phyloP scores from a whole-genome alignment of 2,797 vertebrate genomes.

The Ateles fusciceps region DNA sequence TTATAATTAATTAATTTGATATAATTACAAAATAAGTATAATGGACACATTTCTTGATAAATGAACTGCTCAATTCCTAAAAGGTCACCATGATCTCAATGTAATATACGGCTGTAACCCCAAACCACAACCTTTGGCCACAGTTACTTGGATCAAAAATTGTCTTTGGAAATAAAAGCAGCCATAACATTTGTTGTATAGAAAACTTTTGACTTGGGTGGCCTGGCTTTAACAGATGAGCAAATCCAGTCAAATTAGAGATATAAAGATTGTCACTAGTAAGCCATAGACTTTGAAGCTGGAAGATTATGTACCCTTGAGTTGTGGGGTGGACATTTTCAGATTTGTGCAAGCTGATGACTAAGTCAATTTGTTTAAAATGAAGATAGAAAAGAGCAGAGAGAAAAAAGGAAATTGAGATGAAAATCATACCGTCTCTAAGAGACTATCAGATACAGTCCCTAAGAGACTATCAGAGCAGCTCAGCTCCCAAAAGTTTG shows the following conservation, averaged over 20 bases:
- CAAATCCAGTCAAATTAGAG: neutral
- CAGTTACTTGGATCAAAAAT: neutral
- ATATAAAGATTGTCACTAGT: neutral
- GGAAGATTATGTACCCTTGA: neutral
- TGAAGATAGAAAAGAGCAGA: neutral
- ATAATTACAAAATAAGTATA: neutral
- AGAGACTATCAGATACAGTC: neutral
- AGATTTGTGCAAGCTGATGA: neutral
- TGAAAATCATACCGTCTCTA: neutral
- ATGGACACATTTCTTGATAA: neutral
- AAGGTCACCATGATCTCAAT: neutral
- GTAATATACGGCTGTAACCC: neutral
- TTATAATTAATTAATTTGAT: neutral
- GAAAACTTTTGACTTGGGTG: neutral
- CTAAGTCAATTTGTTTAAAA: conserved; percentile 1
- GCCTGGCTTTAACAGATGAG: neutral
- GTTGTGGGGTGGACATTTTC: neutral
- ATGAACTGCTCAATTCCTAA: neutral
- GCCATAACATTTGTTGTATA: neutral
- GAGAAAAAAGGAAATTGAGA: neutral
- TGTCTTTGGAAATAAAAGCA: neutral
- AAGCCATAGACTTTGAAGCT: neutral
- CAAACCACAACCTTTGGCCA: neutral
- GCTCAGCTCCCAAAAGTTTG: neutral
- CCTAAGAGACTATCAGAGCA: neutral